Percentiles rank a stretch among this genome's conserved stretches.
Evolutionary conservation across 1,140 invertebrate genomes (phyloP).

Genomic region (Conopomorpha cramerella): DNA sequence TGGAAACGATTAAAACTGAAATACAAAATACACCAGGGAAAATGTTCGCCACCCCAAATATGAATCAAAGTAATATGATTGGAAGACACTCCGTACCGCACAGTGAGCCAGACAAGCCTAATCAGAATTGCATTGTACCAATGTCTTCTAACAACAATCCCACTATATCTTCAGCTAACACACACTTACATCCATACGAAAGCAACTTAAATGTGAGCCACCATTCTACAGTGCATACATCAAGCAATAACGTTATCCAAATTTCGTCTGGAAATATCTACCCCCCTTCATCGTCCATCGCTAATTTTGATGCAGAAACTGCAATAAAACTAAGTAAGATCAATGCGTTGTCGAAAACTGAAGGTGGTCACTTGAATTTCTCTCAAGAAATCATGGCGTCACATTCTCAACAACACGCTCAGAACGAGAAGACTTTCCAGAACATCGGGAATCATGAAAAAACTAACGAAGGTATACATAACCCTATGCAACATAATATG

Average conservation of each 20-base stretch:
- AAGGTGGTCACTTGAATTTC: slow-evolving; percentile 47
- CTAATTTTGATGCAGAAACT: slow-evolving; percentile 47
- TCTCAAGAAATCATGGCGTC: slow-evolving; percentile 52
- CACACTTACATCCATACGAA: slow-evolving; percentile 42
- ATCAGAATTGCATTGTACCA: slow-evolving; percentile 35
- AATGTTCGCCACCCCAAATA: slow-evolving; percentile 20
- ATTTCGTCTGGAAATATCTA: slow-evolving; percentile 51
- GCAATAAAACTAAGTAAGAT: slow-evolving; percentile 50
- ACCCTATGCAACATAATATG: slow-evolving; percentile 40
- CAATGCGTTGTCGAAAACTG: slow-evolving; percentile 45
- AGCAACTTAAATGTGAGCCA: slow-evolving; percentile 28
- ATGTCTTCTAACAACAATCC: slow-evolving; percentile 23
- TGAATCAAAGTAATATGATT: slow-evolving; percentile 30
- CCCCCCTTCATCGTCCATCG: slow-evolving; percentile 27
- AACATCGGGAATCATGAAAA: slow-evolving; percentile 40
- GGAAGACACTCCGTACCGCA: slow-evolving; percentile 28
- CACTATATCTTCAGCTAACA: slow-evolving; percentile 19
- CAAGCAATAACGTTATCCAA: slow-evolving; percentile 47
- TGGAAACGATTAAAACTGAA: slow-evolving; percentile 30
- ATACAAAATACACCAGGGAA: slow-evolving; percentile 34
- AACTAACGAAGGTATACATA: slow-evolving; percentile 28
- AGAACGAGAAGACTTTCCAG: slow-evolving; percentile 47
- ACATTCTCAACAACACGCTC: slow-evolving; percentile 44
- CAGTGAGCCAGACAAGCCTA: slow-evolving; percentile 33
- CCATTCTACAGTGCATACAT: slow-evolving; percentile 29